Evolutionary conservation across 2,797 vertebrate species (phyloP), one percentile per base, ranked within the genome.

Genomic region (Glossophaga mutica): DNA sequence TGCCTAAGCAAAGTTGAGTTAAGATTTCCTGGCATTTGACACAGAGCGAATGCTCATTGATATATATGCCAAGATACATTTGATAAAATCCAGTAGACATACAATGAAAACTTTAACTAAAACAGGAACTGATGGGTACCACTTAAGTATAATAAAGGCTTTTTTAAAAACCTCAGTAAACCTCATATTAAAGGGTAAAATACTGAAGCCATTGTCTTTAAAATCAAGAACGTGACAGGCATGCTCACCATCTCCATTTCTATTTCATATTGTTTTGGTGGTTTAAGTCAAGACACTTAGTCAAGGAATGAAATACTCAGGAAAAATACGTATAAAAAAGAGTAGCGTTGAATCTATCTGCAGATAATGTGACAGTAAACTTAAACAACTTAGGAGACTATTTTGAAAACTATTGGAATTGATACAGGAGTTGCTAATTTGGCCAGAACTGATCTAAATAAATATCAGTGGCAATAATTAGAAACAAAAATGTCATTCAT

Each of bases 91-190:
- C 34, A 96, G 52, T 29, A 84, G 82, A n/a, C 26, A 89, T 59
- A 9, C 46, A 90, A 94, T 39, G 59, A 95, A 96, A 92, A 94
- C n/a, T 84, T 93, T 32, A 90, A 88, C 67, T 71, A 70, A 96
- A 94, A 94, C 26, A 90, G 85, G 73, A 94, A 90, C 32, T 82
- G 55, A 94, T 73, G 5, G 55, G 24, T 7, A 83, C 12, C 37
- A 71, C 76, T 77, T 93, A 65, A 90, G 76, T 70, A 62, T 48
- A 78, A 94, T 77, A 65, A 78, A 85, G 29, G 6, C 11, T 55
- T 83, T 86, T 91, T 5, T n/a, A 48, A 59, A 97, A 82, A 29
- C 18, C 32, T 59, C 65, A 77, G 24, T 50, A 87, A 89, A 94
- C 12, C 26, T 90, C 32, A 82, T 81, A 48, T 87, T 78, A 81